phyloP scores from a whole-genome alignment of 2,113 vertebrate species.

The Perccottus glenii region DNA sequence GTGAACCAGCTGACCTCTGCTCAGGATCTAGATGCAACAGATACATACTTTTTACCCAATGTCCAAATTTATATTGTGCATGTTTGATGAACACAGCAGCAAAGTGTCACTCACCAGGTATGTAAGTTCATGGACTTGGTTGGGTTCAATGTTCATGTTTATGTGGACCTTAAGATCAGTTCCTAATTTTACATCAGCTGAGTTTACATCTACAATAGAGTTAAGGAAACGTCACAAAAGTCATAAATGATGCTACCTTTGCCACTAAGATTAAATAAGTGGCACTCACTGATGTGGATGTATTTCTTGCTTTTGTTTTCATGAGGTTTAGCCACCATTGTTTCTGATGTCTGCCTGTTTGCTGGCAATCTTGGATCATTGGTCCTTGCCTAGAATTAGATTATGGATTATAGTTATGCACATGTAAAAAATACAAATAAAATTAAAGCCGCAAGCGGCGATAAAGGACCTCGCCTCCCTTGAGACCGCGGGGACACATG shows the following conservation, averaged over 20 bases:
- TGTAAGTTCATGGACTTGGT: slow-evolving; percentile 58
- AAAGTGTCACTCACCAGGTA: slow-evolving; percentile 72
- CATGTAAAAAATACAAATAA: too few relatives aligned
- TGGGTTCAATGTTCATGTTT: slow-evolving; percentile 46
- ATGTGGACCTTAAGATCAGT: slow-evolving; percentile 49
- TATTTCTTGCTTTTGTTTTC: slow-evolving; percentile 56
- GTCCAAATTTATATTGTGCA: too few relatives aligned
- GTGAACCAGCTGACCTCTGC: slow-evolving; percentile 73
- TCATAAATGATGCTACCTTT: neutral
- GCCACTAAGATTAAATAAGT: neutral
- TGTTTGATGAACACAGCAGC: neutral
- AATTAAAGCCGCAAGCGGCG: too few relatives aligned
- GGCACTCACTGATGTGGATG: slow-evolving; percentile 73
- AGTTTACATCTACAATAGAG: slow-evolving; percentile 34
- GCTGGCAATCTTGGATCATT: too few relatives aligned
- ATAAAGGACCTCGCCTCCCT: too few relatives aligned
- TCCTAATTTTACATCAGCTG: slow-evolving; percentile 33
- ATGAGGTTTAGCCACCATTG: slow-evolving; percentile 70
- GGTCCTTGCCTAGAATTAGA: too few relatives aligned
- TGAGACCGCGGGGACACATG: too few relatives aligned
- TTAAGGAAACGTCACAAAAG: neutral
- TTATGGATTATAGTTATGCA: slow-evolving; percentile 7
- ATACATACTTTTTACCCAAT: neutral
- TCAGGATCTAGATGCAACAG: slow-evolving; percentile 67
- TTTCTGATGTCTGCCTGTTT: too few relatives aligned